Percentiles rank a stretch among this genome's conserved stretches.
Conservation (phyloP, 2,888 invertebrate genomes). For the Lasioglossum leucozonium region DNA sequence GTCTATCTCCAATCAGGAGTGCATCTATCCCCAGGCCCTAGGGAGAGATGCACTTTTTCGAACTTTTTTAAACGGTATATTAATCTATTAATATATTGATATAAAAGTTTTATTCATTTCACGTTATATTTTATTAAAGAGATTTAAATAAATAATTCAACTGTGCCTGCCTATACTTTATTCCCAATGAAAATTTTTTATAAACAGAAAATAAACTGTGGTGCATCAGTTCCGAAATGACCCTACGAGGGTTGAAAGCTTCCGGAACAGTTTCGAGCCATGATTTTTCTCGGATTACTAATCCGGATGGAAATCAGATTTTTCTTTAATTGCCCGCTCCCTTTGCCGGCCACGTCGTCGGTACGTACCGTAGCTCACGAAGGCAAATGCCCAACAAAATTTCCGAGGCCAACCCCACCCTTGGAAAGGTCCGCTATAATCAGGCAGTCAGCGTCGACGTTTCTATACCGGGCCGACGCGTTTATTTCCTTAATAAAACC, state of each 20-base stretch:
- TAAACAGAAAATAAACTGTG: no score
- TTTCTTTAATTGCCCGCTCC: conserved; percentile 21
- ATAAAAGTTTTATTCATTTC: no score
- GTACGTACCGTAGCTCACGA: background rate
- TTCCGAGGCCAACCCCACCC: background rate
- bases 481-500: conserved; percentile 50
- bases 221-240: no score
- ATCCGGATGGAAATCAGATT: conserved; percentile 23
- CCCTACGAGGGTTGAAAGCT: background rate
- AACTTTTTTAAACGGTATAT: no score
- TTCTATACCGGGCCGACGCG: conserved; percentile 76
- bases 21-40: no score
- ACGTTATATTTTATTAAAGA: no score
- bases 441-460: conserved; percentile 82
- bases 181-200: no score
- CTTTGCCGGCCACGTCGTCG: background rate
- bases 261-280: background rate
- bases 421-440: conserved; percentile 69
- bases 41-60: no score
- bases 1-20: no score
- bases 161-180: no score
- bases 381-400: conserved; percentile 14
- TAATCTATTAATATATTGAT: no score
- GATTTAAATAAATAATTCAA: no score
- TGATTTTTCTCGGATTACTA: background rate